Evolutionary conservation across 1,140 invertebrate species (phyloP).

Genomic region (Batillaria attramentaria): DNA sequence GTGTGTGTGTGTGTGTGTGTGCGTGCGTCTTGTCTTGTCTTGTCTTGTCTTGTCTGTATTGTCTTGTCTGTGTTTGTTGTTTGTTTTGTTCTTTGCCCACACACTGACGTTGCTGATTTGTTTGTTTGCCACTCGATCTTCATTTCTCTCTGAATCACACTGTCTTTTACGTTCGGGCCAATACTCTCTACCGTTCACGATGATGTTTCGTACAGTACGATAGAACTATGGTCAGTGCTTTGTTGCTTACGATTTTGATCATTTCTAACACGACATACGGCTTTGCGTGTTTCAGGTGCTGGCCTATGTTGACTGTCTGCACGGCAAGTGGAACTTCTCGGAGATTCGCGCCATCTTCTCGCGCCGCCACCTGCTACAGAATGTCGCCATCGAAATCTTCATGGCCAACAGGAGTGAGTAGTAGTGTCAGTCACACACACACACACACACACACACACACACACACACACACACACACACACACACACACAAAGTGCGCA

Average conservation of each 20-base stretch:
- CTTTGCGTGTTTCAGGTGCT: slow-evolving; percentile 80
- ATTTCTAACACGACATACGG: background rate
- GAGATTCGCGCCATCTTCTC: slow-evolving; percentile 99
- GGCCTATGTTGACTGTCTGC: slow-evolving; percentile 97
- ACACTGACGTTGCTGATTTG: background rate
- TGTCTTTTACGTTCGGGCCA: background rate
- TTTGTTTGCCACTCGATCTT: background rate
- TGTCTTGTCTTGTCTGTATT: background rate
- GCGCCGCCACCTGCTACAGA: slow-evolving; percentile 95
- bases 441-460: too few relatives aligned
- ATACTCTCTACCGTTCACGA: background rate
- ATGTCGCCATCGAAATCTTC: slow-evolving; percentile 98
- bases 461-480: too few relatives aligned
- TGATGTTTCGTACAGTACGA: too few relatives aligned
- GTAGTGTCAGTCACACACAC: too few relatives aligned
- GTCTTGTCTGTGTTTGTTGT: background rate
- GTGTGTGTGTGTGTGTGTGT: background rate
- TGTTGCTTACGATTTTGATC: background rate
- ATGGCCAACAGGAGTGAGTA: slow-evolving; percentile 94
- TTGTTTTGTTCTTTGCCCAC: background rate
- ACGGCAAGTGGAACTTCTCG: slow-evolving; percentile 99
- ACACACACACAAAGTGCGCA: too few relatives aligned
- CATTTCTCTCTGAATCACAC: background rate
- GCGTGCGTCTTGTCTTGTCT: background rate
- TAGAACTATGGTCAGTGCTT: background rate